phyloP scores from a whole-genome alignment of 2,797 vertebrate species.

The Enteromius afrohamiltoni region DNA sequence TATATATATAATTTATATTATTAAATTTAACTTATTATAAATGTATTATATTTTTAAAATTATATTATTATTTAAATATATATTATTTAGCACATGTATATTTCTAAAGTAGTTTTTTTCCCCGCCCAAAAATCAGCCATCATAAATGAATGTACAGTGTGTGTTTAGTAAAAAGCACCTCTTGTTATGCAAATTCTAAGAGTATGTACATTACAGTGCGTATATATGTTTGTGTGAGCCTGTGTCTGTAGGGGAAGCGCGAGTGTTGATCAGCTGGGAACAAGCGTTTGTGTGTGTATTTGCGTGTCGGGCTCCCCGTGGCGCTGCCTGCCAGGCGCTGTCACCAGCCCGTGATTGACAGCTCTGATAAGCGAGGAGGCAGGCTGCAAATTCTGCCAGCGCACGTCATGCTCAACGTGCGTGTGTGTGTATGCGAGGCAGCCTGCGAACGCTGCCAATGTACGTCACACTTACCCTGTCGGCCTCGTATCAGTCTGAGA shows the following conservation, averaged over 20 bases:
- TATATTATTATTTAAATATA: neutral
- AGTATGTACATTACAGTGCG: neutral
- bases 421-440: constrained; percentile 50
- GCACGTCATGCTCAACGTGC: constrained; percentile 53
- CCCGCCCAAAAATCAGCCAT: neutral
- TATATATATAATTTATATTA: too few relatives aligned
- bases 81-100: too few relatives aligned
- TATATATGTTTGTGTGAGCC: constrained; percentile 16
- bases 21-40: neutral
- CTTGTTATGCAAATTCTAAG: neutral
- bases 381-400: constrained; percentile 61
- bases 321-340: constrained; percentile 53
- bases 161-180: constrained; percentile 24
- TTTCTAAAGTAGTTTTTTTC: neutral
- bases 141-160: neutral
- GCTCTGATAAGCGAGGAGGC: constrained; percentile 63
- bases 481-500: constrained; percentile 46
- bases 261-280: constrained; percentile 46
- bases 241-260: constrained; percentile 30
- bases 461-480: constrained; percentile 56
- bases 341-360: constrained; percentile 61
- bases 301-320: constrained; percentile 50
- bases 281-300: constrained; percentile 46
- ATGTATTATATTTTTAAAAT: neutral
- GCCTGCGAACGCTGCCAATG: constrained; percentile 56